Conservation (phyloP, 2,888 invertebrate species). For the Drosophila borealis region DNA sequence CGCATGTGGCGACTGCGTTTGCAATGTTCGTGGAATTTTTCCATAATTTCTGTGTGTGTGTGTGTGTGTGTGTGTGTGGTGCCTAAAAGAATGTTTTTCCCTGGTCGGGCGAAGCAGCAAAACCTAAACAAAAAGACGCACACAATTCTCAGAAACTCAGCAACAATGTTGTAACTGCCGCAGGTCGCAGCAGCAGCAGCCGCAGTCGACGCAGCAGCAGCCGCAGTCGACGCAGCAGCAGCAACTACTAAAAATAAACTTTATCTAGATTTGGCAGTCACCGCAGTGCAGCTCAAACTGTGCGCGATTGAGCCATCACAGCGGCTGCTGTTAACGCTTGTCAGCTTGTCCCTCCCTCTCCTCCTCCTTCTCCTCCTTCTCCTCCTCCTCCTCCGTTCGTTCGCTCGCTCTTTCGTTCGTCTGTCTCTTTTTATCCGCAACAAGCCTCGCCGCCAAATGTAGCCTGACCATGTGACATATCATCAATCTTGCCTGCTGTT, state of each 20-base stretch:
- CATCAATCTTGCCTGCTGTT: slow-evolving; percentile 66
- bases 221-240: slow-evolving; percentile 16
- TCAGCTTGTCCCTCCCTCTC: slow-evolving; percentile 38
- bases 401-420: slow-evolving; percentile 31
- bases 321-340: slow-evolving; percentile 80
- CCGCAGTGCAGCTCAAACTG: slow-evolving; percentile 61
- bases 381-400: background rate
- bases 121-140: slow-evolving; percentile 56
- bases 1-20: slow-evolving; percentile 60
- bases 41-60: slow-evolving; percentile 43
- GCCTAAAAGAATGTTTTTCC: slow-evolving; percentile 51
- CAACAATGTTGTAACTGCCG: slow-evolving; percentile 65
- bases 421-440: slow-evolving; percentile 15
- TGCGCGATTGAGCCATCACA: slow-evolving; percentile 72
- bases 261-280: slow-evolving; percentile 66
- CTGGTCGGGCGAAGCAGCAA: slow-evolving; percentile 26
- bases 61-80: slow-evolving; percentile 8
- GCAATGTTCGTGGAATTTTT: slow-evolving; percentile 77
- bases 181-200: slow-evolving; percentile 41
- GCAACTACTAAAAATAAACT: slow-evolving; percentile 70
- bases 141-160: slow-evolving; percentile 62
- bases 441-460: slow-evolving; percentile 54
- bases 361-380: background rate
- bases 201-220: slow-evolving; percentile 15
- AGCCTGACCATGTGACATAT: slow-evolving; percentile 70